These are phyloP conservation scores for Anarhynchus alexandrinus DNA, from an alignment of 2,113 vertebrate genomes.

Conservation along the genomic window DNA sequence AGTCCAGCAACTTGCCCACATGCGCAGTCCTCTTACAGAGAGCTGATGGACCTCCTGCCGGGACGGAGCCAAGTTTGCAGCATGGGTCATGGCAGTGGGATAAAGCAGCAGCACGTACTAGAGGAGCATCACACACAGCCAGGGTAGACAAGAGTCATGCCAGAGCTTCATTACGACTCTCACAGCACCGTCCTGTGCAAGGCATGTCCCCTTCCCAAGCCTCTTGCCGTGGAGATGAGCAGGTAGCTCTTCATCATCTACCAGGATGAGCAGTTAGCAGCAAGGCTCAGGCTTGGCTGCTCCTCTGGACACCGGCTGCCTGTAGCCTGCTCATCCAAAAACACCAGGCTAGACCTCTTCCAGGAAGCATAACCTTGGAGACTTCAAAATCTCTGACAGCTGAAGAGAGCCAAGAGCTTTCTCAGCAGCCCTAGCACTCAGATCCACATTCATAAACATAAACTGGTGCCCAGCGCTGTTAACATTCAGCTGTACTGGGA, in stretches of 20 bases:
- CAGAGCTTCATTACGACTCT: rapidly evolving
- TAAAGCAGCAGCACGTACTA: not conserved
- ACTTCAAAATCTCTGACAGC: not conserved
- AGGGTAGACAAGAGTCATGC: rapidly evolving
- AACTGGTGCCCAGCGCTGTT: not conserved
- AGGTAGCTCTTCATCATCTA: not conserved
- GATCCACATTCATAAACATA: not conserved
- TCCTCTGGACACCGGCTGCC: not conserved
- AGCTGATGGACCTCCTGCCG: not conserved
- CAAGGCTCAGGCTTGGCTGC: not conserved
- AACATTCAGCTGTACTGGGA: not conserved
- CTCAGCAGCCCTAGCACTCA: not conserved
- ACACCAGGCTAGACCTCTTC: rapidly evolving
- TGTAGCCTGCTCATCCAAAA: not conserved
- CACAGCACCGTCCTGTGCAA: rapidly evolving
- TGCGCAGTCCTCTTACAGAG: not conserved
- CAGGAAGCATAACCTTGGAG: not conserved
- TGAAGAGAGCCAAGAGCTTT: not conserved
- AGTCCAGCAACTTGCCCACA: not conserved
- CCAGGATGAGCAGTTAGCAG: not conserved
- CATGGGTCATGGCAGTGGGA: not conserved
- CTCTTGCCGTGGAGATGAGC: not conserved
- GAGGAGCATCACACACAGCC: not conserved
- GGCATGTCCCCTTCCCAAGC: not conserved
- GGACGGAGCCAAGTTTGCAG: not conserved